Evolutionary conservation across 2,888 invertebrate genomes (phyloP).

Genomic region (Phlogophora meticulosa): DNA sequence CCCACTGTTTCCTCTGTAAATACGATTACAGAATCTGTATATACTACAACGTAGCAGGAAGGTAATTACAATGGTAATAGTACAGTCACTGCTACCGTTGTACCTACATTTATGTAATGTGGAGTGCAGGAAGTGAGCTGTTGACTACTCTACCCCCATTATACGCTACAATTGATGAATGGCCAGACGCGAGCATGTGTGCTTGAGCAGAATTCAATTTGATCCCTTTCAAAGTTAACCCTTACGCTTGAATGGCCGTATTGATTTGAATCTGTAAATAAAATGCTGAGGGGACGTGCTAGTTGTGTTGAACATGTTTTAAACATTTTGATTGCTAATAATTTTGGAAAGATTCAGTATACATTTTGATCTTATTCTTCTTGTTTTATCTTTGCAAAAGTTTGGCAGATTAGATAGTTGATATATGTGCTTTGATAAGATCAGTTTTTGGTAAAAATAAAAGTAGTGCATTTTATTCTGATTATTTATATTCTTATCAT

Average conservation of each 20-base stretch:
- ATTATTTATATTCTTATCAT: conserved; percentile 26
- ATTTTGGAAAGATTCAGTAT: not conserved
- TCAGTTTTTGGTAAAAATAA: conserved; percentile 13
- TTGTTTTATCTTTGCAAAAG: conserved; percentile 35
- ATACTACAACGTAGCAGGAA: conserved; percentile 62
- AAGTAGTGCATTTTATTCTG: not conserved
- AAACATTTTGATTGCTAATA: not conserved
- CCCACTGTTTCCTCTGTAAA: not conserved
- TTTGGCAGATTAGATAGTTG: conserved; percentile 54
- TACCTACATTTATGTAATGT: conserved; percentile 67
- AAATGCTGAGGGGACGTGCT: conserved; percentile 66
- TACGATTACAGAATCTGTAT: conserved; percentile 39
- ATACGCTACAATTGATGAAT: conserved; percentile 88
- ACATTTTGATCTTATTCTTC: conserved; percentile 18
- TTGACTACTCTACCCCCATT: conserved; percentile 85
- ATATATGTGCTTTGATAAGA: conserved; percentile 30
- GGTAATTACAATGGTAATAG: conserved; percentile 60
- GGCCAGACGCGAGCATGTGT: conserved; percentile 85
- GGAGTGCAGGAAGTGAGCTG: conserved; percentile 82
- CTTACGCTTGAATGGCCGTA: conserved; percentile 82
- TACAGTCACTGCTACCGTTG: conserved; percentile 52
- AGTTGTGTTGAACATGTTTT: conserved; percentile 19
- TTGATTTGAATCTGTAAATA: conserved; percentile 88
- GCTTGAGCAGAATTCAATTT: conserved; percentile 87
- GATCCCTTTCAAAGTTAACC: conserved; percentile 86